phyloP scores from a whole-genome alignment of 2,797 vertebrate genomes.

The Emydoidea blandingii region DNA sequence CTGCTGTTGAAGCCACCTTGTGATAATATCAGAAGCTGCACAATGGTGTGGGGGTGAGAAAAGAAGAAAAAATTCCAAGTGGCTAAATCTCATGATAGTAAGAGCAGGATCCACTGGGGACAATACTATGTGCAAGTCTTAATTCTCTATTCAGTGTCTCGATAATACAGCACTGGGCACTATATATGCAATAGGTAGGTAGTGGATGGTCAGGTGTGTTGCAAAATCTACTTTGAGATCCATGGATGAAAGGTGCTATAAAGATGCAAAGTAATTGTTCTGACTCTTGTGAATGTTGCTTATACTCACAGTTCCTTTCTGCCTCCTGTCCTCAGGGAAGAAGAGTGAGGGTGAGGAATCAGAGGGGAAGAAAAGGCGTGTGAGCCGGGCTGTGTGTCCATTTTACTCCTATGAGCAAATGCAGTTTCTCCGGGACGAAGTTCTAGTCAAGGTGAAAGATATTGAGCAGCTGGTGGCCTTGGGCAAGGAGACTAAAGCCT shows the following conservation, averaged over 20 bases:
- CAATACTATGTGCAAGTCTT: not conserved
- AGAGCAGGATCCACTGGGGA: not conserved
- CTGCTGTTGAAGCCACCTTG: not conserved
- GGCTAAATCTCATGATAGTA: not conserved
- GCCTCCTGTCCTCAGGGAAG: slow-evolving; percentile 68
- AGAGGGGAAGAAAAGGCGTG: slow-evolving; percentile 82
- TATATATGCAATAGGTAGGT: not conserved
- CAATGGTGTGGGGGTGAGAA: not conserved
- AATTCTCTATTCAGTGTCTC: not conserved
- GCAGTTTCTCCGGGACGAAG: slow-evolving; percentile 89
- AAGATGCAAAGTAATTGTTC: not conserved
- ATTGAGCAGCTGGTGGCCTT: slow-evolving; percentile 92
- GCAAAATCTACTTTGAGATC: slow-evolving; percentile 17
- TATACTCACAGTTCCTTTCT: not conserved
- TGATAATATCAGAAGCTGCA: not conserved
- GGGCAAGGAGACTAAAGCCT: slow-evolving; percentile 87
- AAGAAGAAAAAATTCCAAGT: not conserved
- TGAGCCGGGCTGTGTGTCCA: slow-evolving; percentile 81
- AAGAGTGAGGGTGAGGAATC: slow-evolving; percentile 64
- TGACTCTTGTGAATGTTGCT: not conserved
- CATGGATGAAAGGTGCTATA: not conserved
- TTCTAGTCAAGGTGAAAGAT: slow-evolving; percentile 90
- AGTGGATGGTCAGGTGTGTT: not conserved
- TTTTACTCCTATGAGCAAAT: slow-evolving; percentile 86
- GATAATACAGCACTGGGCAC: not conserved